These are phyloP conservation scores for Nymphalis c-album DNA, from an alignment of 2,888 invertebrate species.

Conservation along the genomic window DNA sequence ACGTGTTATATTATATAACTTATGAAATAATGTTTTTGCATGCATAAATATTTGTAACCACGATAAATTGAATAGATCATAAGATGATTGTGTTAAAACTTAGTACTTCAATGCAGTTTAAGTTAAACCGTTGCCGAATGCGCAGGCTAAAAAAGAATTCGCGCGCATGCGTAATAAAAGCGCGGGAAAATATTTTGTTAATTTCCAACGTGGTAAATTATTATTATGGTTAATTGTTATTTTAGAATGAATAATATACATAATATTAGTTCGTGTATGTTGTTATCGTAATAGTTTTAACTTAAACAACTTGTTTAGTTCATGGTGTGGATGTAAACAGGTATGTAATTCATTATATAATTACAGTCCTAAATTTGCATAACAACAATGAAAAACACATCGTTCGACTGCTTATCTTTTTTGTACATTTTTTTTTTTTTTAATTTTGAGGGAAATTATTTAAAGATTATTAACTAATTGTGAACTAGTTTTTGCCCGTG, in stretches of 20 bases:
- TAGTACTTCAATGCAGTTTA: conserved; percentile 55
- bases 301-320: neutral
- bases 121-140: conserved; percentile 56
- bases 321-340: conserved; percentile 8
- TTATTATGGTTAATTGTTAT: no score
- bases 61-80: conserved; percentile 29
- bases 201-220: neutral
- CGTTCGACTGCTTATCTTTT: neutral
- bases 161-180: conserved; percentile 52
- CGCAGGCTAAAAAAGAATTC: conserved; percentile 61
- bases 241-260: neutral
- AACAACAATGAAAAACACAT: no score
- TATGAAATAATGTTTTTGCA: neutral
- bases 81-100: conserved; percentile 26
- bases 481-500: no score
- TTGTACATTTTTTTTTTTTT: neutral
- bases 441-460: neutral
- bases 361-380: neutral
- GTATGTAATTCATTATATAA: conserved; percentile 3
- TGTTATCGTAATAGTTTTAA: neutral
- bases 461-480: neutral
- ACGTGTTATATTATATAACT: neutral
- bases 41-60: conserved; percentile 9
- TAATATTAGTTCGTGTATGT: neutral
- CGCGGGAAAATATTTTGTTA: conserved; percentile 50